Evolutionary conservation across 2,113 vertebrate species (phyloP).

Genomic region (Platichthys flesus): DNA sequence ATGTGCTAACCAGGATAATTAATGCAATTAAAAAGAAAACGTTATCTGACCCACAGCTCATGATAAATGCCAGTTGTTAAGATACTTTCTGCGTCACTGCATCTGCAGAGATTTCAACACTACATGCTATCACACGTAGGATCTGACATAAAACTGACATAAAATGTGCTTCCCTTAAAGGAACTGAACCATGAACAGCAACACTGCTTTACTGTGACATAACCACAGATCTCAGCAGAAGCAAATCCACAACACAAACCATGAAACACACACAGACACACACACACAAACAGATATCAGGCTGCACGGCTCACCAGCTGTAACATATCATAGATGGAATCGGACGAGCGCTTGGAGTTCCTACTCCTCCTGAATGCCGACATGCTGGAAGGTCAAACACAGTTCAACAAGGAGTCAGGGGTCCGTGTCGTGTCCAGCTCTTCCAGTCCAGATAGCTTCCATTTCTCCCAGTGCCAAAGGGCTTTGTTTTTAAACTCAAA

Average conservation of each 20-base stretch:
- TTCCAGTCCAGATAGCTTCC: conserved; percentile 6
- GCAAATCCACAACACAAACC: conserved; percentile 26
- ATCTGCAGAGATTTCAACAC: not conserved
- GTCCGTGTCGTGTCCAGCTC: conserved; percentile 15
- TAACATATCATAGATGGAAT: conserved; percentile 83
- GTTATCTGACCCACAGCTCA: too few species aligned
- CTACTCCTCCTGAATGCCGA: conserved; percentile 73
- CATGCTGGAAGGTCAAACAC: conserved; percentile 60
- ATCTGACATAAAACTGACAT: not conserved
- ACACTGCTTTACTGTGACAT: conserved; percentile 13
- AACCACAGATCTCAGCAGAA: conserved; percentile 34
- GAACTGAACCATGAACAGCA: conserved; percentile 4
- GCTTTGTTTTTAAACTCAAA: not conserved
- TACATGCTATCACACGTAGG: not conserved
- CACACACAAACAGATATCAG: not conserved
- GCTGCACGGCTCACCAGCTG: conserved; percentile 86
- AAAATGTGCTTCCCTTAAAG: not conserved
- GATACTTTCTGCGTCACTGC: too few species aligned
- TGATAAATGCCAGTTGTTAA: too few species aligned
- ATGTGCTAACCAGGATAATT: not conserved
- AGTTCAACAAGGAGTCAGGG: conserved; percentile 24
- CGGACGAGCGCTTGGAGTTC: conserved; percentile 73
- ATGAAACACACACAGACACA: not conserved
- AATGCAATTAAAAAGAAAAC: not conserved
- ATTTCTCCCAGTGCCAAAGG: not conserved